Evolutionary conservation across 2,797 vertebrate genomes (phyloP).

Genomic region (Phataginus tricuspis): DNA sequence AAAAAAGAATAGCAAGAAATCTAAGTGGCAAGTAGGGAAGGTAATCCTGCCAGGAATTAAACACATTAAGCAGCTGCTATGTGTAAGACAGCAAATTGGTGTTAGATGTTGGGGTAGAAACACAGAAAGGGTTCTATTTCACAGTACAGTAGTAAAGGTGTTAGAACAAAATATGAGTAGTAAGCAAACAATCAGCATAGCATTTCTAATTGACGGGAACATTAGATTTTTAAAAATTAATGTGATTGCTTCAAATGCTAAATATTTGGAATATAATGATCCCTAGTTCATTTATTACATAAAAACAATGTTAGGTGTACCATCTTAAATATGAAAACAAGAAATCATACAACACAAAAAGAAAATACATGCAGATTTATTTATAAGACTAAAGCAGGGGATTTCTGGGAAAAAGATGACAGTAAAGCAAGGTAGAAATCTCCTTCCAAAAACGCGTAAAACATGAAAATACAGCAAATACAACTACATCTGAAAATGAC

Average conservation of each 20-base stretch:
- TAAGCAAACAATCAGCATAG: neutral
- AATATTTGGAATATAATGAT: slow-evolving; percentile 15
- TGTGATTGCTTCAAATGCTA: neutral
- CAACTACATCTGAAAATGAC: too few relatives aligned
- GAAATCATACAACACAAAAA: neutral
- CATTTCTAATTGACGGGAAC: neutral
- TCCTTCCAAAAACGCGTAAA: too few relatives aligned
- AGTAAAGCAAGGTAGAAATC: too few relatives aligned
- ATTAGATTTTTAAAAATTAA: neutral
- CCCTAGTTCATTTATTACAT: neutral
- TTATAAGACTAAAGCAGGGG: neutral
- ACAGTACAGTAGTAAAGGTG: neutral
- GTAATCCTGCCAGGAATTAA: neutral
- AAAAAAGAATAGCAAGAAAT: neutral
- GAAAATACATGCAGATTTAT: neutral
- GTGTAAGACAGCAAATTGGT: neutral
- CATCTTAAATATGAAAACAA: neutral
- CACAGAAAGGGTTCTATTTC: neutral
- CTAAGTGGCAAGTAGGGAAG: neutral
- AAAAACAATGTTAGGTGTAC: neutral
- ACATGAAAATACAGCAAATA: too few relatives aligned
- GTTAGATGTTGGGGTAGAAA: neutral
- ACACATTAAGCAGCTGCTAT: neutral
- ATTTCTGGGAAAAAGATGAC: too few relatives aligned
- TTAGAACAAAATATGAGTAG: neutral